These are phyloP conservation scores for Anableps anableps DNA, from an alignment of 2,797 vertebrate genomes.

Conservation along the genomic window DNA sequence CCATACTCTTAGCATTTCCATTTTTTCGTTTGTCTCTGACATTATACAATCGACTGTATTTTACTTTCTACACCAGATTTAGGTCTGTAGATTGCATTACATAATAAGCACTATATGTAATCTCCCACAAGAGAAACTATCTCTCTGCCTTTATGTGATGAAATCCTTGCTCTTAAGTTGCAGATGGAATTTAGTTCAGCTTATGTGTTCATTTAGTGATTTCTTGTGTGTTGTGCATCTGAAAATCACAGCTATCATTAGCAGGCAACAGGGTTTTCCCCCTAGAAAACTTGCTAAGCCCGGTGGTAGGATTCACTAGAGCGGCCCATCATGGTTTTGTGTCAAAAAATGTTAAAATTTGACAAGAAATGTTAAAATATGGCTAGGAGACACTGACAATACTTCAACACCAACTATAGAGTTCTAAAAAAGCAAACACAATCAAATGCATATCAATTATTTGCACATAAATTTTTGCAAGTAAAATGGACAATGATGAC, in stretches of 20 bases:
- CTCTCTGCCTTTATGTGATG: not conserved
- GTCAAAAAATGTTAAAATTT: no score
- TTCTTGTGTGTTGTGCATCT: not conserved
- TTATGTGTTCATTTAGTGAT: conserved; percentile 3
- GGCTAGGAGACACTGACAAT: no score
- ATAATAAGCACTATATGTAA: conserved; percentile 66
- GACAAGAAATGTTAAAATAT: no score
- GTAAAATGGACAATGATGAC: no score
- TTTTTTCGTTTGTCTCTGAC: not conserved
- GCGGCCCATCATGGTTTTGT: no score
- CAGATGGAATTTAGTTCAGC: conserved; percentile 23
- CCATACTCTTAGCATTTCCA: not conserved
- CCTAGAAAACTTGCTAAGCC: no score
- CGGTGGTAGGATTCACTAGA: no score
- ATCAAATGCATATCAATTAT: no score
- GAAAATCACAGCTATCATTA: not conserved
- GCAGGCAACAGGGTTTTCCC: no score
- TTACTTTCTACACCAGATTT: conserved; percentile 22
- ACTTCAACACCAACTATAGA: no score
- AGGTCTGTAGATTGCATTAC: conserved; percentile 58
- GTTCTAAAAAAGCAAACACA: no score
- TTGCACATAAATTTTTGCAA: no score
- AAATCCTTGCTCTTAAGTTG: conserved; percentile 19
- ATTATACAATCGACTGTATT: conserved; percentile 28
- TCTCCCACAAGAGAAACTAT: conserved; percentile 40